Percentiles rank a stretch among this genome's conserved stretches.
These are phyloP conservation scores for Sakesphorus luctuosus DNA, from an alignment of 2,113 vertebrate genomes.

Conservation along the genomic window DNA sequence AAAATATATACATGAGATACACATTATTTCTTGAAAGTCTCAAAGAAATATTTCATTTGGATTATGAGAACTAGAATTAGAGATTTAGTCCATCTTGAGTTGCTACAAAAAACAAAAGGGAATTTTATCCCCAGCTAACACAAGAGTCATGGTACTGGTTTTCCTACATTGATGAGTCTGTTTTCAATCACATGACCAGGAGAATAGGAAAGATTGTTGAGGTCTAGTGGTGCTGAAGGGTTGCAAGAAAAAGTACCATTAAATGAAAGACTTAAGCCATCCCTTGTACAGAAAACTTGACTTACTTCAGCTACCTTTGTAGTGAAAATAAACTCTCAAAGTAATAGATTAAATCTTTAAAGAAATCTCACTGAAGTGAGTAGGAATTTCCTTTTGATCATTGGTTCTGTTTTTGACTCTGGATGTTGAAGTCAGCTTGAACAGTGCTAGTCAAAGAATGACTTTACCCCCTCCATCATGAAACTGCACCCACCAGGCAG, in stretches of 20 bases:
- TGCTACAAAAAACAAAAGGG: neutral
- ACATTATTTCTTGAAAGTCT: neutral
- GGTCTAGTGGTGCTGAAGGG: neutral
- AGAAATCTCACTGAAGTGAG: neutral
- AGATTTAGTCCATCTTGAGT: neutral
- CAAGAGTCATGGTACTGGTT: accelerated
- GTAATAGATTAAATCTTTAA: neutral
- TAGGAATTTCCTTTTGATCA: neutral
- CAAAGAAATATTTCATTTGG: neutral
- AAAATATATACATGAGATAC: neutral
- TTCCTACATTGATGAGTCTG: neutral
- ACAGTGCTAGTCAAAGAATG: neutral
- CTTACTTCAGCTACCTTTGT: neutral
- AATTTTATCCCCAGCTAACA: neutral
- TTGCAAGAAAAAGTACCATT: neutral
- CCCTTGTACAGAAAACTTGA: neutral
- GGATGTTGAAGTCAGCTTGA: neutral
- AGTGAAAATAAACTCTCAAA: neutral
- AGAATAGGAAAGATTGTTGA: neutral
- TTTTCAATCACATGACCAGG: neutral
- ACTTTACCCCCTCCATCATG: neutral
- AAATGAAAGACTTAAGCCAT: neutral
- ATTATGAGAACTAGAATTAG: neutral
- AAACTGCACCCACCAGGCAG: neutral
- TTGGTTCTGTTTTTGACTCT: neutral